Evolutionary conservation across 2,113 vertebrate genomes (phyloP).

Genomic region (Coptodon bakossiorum): DNA sequence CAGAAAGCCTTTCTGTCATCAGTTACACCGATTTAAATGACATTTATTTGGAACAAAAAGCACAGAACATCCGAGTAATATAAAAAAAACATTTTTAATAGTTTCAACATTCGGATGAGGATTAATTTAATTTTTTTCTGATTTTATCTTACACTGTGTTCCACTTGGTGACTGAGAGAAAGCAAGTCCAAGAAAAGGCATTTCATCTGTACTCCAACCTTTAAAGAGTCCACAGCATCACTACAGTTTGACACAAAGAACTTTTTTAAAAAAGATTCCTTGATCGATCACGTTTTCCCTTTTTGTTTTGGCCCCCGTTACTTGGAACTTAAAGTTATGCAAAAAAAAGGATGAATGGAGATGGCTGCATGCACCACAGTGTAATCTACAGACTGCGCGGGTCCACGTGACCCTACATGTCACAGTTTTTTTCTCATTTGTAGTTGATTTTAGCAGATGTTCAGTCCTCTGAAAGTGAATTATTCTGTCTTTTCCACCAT

Average conservation of each 20-base stretch:
- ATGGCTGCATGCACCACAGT: slow-evolving; percentile 50
- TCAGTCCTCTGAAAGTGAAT: background rate
- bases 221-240: slow-evolving; percentile 25
- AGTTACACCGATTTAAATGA: background rate
- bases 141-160: slow-evolving; percentile 51
- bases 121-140: slow-evolving; percentile 12
- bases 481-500: background rate
- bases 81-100: slow-evolving; percentile 68
- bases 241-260: slow-evolving; percentile 45
- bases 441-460: background rate
- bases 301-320: slow-evolving; percentile 42
- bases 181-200: slow-evolving; percentile 21
- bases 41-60: background rate
- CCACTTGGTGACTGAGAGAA: slow-evolving; percentile 33
- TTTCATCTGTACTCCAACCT: slow-evolving; percentile 23
- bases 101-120: slow-evolving; percentile 64
- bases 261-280: background rate
- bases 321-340: slow-evolving; percentile 6
- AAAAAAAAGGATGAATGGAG: background rate
- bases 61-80: slow-evolving; percentile 24
- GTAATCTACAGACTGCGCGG: slow-evolving; percentile 6
- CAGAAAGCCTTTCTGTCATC: background rate
- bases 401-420: background rate
- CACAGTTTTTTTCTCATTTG: background rate
- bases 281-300: slow-evolving; percentile 4